These are phyloP conservation scores for Heteromurus nitidus DNA, from an alignment of 2,888 invertebrate species.

Conservation along the genomic window DNA sequence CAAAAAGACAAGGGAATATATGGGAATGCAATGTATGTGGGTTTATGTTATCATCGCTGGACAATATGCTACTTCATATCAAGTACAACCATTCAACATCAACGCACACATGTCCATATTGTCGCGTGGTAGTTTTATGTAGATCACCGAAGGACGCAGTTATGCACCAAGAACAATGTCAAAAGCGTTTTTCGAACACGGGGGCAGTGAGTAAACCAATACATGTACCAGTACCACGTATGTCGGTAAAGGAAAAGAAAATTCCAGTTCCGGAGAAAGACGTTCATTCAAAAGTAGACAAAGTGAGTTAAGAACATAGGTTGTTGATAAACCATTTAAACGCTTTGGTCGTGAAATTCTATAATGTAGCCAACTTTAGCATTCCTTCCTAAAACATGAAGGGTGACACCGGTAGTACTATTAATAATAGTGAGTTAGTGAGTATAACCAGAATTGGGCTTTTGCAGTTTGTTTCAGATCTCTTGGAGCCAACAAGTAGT, in stretches of 20 bases:
- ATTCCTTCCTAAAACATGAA: too few relatives aligned
- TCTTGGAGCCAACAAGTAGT: conserved; percentile 12
- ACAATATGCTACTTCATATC: conserved; percentile 45
- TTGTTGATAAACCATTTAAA: too few relatives aligned
- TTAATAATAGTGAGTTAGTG: too few relatives aligned
- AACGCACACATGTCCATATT: conserved; percentile 42
- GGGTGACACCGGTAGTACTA: too few relatives aligned
- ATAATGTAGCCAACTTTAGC: too few relatives aligned
- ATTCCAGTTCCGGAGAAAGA: too few relatives aligned
- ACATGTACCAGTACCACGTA: too few relatives aligned
- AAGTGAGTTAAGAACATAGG: too few relatives aligned
- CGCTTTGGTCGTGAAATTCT: too few relatives aligned
- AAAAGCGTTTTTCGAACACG: conserved; percentile 11
- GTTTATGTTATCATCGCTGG: conserved; percentile 36
- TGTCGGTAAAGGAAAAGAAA: too few relatives aligned
- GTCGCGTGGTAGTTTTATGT: conserved; percentile 36
- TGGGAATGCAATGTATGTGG: conserved; percentile 49
- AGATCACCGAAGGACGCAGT: conserved; percentile 43
- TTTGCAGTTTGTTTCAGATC: conserved; percentile 40
- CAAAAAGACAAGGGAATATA: conserved; percentile 34
- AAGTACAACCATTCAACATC: conserved; percentile 47
- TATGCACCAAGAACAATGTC: conserved; percentile 32
- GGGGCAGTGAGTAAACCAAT: too few relatives aligned
- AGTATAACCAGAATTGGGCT: too few relatives aligned
- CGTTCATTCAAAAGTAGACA: conserved; percentile 6